phyloP scores from a whole-genome alignment of 2,888 invertebrate species.

The Papilio demoleus region DNA sequence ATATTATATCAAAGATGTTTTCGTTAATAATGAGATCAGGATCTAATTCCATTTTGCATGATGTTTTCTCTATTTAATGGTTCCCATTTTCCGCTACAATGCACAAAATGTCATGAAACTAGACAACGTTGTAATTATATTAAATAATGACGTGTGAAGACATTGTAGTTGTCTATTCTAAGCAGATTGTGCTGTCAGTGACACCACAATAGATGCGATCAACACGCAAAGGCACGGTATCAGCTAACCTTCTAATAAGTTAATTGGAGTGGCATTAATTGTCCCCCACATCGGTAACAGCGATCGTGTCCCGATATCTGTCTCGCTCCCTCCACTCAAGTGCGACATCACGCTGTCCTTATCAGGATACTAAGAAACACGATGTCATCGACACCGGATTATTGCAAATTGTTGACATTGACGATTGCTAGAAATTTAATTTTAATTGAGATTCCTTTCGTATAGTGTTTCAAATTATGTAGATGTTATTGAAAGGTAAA shows the following conservation, averaged over 20 bases:
- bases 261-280: constrained; percentile 46
- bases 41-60: not conserved
- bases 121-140: not conserved
- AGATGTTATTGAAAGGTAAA: no score
- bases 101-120: not conserved
- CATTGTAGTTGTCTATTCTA: constrained; percentile 22
- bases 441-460: no score
- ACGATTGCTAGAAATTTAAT: no score
- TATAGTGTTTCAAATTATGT: no score
- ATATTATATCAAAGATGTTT: not conserved
- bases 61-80: not conserved
- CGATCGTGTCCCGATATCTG: constrained; percentile 39
- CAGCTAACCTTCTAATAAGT: constrained; percentile 39
- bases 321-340: constrained; percentile 38
- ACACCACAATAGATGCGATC: constrained; percentile 24
- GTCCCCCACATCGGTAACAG: constrained; percentile 23
- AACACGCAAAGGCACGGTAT: constrained; percentile 32
- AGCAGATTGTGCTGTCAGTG: constrained; percentile 15
- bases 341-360: constrained; percentile 36
- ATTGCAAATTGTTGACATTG: constrained; percentile 17
- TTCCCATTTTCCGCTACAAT: not conserved
- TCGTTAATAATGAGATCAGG: not conserved
- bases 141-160: not conserved
- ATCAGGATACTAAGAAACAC: constrained; percentile 12
- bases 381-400: constrained; percentile 3